Evolutionary conservation across 1,140 invertebrate genomes (phyloP), one percentile per base, ranked within the genome.

Genomic region (Lethocerus indicus): DNA sequence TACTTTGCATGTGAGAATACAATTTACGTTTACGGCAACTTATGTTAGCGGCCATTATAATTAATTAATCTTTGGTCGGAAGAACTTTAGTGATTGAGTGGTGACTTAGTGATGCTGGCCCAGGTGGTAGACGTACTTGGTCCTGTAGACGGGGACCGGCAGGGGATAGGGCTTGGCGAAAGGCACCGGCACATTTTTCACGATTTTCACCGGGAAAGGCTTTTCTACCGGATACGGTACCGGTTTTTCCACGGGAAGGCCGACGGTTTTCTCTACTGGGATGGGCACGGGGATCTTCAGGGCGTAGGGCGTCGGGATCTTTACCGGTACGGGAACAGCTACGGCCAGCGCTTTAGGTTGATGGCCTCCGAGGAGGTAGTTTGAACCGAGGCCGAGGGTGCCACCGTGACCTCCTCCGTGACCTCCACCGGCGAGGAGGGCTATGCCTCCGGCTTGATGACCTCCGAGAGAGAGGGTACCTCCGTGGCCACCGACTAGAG

Each of bases 221-320:
- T 58, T 59, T 27, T 58, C 56, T 0, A 59, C 55, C 2, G 54
- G 50, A 43, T 57, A 57, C 1, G 58, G 57, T 24, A 58, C 52
- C 1, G 49, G 51, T 49, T 59, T 59, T 32, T 59, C 58, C 6
- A 59, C 54, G 2, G 54, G 56, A 13, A 58, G 56, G 1, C 54
- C 49, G 0, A 59, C 56, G 0, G 48, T 52, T 47, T 54, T 56
- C 26, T 57, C 48, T 6, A 57, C 51, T 2, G 54, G 53, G 28
- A 57, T 54, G 3, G 56, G 56, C 0, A 55, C 47, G 5, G 45
- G 44, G 21, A 57, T 51, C 16, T 47, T 45, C 26, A 52, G 28
- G 18, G 54, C 51, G 1, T 55, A 44, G 16, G 56, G 51, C 0
- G 53, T 49, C 5, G 56, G 56, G 5, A 55, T 49, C 6, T 55